Percentiles rank a stretch among this genome's conserved stretches.
These are phyloP conservation scores for Dascyllus trimaculatus DNA, from an alignment of 2,113 vertebrate genomes.

Conservation along the genomic window DNA sequence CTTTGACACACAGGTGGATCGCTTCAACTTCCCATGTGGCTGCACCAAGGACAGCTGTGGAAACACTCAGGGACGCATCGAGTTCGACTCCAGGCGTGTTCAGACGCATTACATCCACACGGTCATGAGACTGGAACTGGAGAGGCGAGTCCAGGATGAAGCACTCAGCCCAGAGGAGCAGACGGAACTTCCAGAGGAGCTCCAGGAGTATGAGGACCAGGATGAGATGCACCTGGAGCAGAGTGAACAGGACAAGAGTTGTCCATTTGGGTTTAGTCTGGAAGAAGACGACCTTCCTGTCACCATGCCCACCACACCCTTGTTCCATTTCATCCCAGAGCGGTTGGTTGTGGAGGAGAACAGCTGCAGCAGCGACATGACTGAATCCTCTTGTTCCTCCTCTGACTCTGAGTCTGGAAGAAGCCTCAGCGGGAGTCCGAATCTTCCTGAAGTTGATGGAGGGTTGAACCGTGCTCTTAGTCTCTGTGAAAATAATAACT, in stretches of 20 bases:
- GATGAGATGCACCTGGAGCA: background rate
- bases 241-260: slow-evolving; percentile 40
- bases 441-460: slow-evolving; percentile 77
- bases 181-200: slow-evolving; percentile 45
- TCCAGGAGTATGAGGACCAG: slow-evolving; percentile 23
- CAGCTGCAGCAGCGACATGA: slow-evolving; percentile 93
- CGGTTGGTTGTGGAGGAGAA: slow-evolving; percentile 83
- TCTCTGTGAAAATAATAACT: slow-evolving; percentile 86
- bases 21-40: slow-evolving; percentile 92
- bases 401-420: slow-evolving; percentile 76
- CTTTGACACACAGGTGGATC: slow-evolving; percentile 88
- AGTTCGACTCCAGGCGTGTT: slow-evolving; percentile 91
- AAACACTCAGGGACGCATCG: slow-evolving; percentile 89
- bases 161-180: slow-evolving; percentile 14
- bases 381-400: slow-evolving; percentile 87
- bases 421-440: slow-evolving; percentile 66
- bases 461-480: slow-evolving; percentile 85
- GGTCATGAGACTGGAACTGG: slow-evolving; percentile 91
- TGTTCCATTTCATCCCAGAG: slow-evolving; percentile 85
- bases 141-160: slow-evolving; percentile 71
- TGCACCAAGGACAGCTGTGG: slow-evolving; percentile 91
- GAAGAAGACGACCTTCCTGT: slow-evolving; percentile 69
- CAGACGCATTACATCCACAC: slow-evolving; percentile 94
- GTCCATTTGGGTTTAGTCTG: slow-evolving; percentile 70
- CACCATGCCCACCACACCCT: slow-evolving; percentile 64